Conservation (phyloP, 2,113 vertebrate genomes). For the Malurus melanocephalus region DNA sequence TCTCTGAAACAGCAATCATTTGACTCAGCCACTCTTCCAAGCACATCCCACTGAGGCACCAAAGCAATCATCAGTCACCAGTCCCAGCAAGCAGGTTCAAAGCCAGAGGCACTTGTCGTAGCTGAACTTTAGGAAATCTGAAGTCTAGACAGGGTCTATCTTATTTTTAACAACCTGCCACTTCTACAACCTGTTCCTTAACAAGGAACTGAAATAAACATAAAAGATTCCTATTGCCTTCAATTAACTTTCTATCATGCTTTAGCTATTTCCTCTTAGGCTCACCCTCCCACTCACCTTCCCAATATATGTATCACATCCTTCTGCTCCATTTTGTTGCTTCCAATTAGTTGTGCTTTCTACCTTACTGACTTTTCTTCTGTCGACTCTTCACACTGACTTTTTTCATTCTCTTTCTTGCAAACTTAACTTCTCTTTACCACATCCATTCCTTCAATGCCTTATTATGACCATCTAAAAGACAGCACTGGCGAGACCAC, state of each 20-base stretch:
- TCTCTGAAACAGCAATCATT: background rate
- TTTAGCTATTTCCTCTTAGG: conserved; percentile 17
- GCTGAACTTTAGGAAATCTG: background rate
- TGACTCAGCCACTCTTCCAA: background rate
- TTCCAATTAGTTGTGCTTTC: conserved; percentile 29
- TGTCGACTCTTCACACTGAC: background rate
- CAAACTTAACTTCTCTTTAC: background rate
- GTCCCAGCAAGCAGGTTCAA: background rate
- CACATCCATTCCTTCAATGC: background rate
- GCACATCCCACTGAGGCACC: background rate
- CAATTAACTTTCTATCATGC: conserved; percentile 31
- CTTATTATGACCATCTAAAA: background rate
- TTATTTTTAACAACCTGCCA: conserved; percentile 15
- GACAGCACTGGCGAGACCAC: background rate
- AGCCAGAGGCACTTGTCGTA: background rate
- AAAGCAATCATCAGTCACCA: background rate
- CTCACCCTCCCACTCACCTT: conserved; percentile 41
- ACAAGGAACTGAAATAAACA: conserved; percentile 33
- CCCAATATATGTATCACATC: background rate
- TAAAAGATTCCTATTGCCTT: conserved; percentile 23
- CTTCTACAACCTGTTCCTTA: background rate
- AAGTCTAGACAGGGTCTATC: conserved; percentile 6
- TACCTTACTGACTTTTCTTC: background rate
- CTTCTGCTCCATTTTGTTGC: conserved; percentile 17
- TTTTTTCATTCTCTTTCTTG: background rate